Evolutionary conservation across 2,113 vertebrate species (phyloP).

Genomic region (Rostratula benghalensis): DNA sequence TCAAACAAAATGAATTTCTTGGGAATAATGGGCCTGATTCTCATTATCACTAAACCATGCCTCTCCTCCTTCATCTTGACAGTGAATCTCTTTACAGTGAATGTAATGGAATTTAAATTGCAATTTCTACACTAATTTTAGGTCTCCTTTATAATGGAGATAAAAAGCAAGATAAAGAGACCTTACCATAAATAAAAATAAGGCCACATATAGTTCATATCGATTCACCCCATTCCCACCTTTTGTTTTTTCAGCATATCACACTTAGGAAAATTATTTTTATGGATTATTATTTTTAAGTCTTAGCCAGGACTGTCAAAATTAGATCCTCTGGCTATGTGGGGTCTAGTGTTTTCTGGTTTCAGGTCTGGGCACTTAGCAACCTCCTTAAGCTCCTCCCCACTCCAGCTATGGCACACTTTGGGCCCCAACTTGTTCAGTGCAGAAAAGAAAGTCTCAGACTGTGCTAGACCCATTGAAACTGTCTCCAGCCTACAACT

Average conservation of each 20-base stretch:
- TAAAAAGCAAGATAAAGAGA: conserved; percentile 14
- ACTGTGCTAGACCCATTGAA: neutral
- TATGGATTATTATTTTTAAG: neutral
- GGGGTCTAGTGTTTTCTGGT: neutral
- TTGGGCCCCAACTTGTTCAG: neutral
- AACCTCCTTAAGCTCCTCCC: neutral
- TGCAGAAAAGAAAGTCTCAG: neutral
- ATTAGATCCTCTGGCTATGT: neutral
- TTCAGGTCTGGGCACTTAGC: neutral
- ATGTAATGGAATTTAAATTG: conserved; percentile 51
- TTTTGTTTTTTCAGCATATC: neutral
- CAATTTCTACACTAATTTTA: conserved; percentile 60
- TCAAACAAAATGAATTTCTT: conserved; percentile 53
- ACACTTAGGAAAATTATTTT: neutral
- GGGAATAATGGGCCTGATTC: conserved; percentile 57
- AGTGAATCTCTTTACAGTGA: conserved; percentile 31
- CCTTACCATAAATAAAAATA: conserved; percentile 34
- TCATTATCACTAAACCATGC: conserved; percentile 43
- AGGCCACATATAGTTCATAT: neutral
- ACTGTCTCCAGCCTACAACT: neutral
- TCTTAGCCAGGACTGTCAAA: neutral
- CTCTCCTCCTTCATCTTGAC: conserved; percentile 51
- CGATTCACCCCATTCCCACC: neutral
- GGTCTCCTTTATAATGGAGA: conserved; percentile 25
- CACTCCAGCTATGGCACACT: neutral